Evolutionary conservation across 2,888 invertebrate species (phyloP), one percentile per base, ranked within the genome.

Genomic region (Eudiplozoon nipponicum): DNA sequence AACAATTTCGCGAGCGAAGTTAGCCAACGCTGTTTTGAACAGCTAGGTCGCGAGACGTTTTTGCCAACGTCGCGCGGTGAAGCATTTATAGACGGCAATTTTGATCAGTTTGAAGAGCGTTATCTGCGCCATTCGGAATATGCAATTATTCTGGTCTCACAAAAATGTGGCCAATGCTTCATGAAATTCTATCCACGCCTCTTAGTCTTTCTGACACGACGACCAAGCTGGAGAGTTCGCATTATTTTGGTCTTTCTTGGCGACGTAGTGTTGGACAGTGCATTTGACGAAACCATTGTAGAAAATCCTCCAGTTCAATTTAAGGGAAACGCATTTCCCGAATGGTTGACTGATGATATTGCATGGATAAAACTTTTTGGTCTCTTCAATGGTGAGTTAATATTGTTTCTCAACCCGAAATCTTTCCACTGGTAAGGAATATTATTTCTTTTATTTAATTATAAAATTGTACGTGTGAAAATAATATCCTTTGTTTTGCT

Each of bases 31-130:
- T n/a, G n/a, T n/a, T n/a, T n/a, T n/a, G n/a, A n/a, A n/a, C n/a
- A n/a, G n/a, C n/a, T n/a, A n/a, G n/a, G n/a, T n/a, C n/a, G n/a
- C n/a, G n/a, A n/a, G n/a, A n/a, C n/a, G n/a, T n/a, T n/a, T n/a
- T 38, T 21, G 7, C 38, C 39, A 19, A 39, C 36, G 3, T 35
- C 22, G 11, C 22, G 22, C 3, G 40, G 40, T 17, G 21, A 22
- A 17, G 40, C 40, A n/a, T 40, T 39, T 17, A 40, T 40, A 9
- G n/a, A n/a, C n/a, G 22, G 22, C 22, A 38, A 22, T 3, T 40
- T 40, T 15, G 40, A 40, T 18, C 13, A 39, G 17, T 40, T 40
- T 38, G 40, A 40, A 26, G 36, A 38, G 7, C 39, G 38, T 17
- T 40, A 38, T 26, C 40, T 40, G 17, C 17, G 22, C 4, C 22